Evolutionary conservation across 1,140 invertebrate genomes (phyloP), one percentile per base, ranked within the genome.

Genomic region (Leptinotarsa defecta): DNA sequence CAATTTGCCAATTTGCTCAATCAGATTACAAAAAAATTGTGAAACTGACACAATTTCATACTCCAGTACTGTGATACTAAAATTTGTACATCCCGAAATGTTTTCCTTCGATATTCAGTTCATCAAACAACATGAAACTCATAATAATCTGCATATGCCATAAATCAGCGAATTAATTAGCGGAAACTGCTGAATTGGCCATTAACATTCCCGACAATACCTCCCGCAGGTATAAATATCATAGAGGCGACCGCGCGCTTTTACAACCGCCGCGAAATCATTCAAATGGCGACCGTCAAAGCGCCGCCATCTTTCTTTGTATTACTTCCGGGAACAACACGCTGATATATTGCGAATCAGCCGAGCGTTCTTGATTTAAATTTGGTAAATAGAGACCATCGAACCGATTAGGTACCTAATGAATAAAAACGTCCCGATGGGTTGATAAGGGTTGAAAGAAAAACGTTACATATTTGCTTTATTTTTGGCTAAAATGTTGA

Each of bases 121-220:
- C 34, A 43, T 43, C 2, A 11, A 43, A 43, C 34, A 43, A 43
- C 8, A 43, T 43, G 34, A 43, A 43, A 8, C 34, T 43, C 34
- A 11, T 11, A 11, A 11, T 43, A 43, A 43, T 43, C 8, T 43
- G 34, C 34, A 43, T 43, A 43, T 43, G 34, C 8, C 34, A 57
- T 19, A 57, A 57, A 57, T 57, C 52, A 57, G 49, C 34, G 48
- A n/a, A 22, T 64, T 76, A 76, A 76, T 76, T 76, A 74, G 75
- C 68, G 75, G 71, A 76, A 76, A 63, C 75, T 69, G 71, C 43
- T 76, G 75, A 74, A 76, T 76, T 63, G 65, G 65, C 71, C 65
- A 73, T 74, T 76, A 67, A 76, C 65, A 73, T 69, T 65, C 65
- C 63, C 65, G 15, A 76, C 75, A 76, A 76, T 68, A 73, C 20